A percentile compares a stretch with the other conserved stretches of the same genome.
These are phyloP conservation scores for Stenichneumon culpator DNA, from an alignment of 2,888 invertebrate species.

Conservation along the genomic window DNA sequence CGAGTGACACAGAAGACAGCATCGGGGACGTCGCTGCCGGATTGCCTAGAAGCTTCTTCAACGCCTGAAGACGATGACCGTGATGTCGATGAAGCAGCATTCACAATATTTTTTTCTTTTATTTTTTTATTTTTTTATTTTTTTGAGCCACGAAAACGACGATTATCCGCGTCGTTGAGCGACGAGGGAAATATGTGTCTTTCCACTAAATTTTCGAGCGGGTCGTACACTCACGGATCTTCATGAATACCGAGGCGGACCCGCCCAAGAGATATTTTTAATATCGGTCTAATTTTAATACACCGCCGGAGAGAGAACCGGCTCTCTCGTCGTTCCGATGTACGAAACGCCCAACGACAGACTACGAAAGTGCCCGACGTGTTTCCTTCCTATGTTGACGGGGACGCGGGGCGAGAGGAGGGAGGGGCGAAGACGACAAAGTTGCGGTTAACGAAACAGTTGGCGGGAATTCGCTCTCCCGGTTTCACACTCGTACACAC, in stretches of 20 bases:
- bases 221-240: not conserved
- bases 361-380: not conserved
- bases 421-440: slow-evolving; percentile 10
- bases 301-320: slow-evolving; percentile 39
- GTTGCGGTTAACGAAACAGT: slow-evolving; percentile 50
- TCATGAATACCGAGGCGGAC: slow-evolving; percentile 17
- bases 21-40: slow-evolving; percentile 47
- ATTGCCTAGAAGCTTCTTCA: slow-evolving; percentile 22
- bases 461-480: not conserved
- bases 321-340: slow-evolving; percentile 16
- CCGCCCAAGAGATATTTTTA: slow-evolving; percentile 63
- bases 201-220: slow-evolving; percentile 33
- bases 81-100: not conserved
- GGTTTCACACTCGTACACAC: slow-evolving; percentile 8
- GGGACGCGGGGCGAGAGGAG: not conserved
- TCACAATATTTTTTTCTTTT: slow-evolving; percentile 2
- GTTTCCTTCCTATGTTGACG: not conserved
- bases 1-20: slow-evolving; percentile 57
- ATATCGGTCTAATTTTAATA: slow-evolving; percentile 65
- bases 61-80: not conserved
- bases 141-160: not conserved
- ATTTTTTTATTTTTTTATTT: slow-evolving; percentile 14
- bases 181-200: slow-evolving; percentile 44
- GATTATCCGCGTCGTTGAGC: slow-evolving; percentile 29
- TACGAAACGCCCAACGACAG: not conserved